phyloP scores from a whole-genome alignment of 2,797 vertebrate species.

The Diplodus puntazzo region DNA sequence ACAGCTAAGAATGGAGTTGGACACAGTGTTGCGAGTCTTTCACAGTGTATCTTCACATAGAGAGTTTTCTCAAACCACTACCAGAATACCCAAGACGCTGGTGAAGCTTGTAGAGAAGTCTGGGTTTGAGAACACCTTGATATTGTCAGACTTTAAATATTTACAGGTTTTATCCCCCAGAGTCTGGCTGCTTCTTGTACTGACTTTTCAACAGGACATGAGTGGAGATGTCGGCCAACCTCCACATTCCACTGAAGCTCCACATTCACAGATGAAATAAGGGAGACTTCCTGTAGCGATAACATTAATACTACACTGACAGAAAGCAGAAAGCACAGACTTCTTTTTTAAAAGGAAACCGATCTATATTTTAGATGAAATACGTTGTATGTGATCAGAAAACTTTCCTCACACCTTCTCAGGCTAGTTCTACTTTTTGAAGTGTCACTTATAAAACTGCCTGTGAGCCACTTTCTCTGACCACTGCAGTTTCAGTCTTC shows the following conservation, averaged over 20 bases:
- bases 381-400: constrained; percentile 7
- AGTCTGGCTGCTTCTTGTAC: constrained; percentile 14
- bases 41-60: not conserved
- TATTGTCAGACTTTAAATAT: constrained; percentile 29
- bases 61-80: not conserved
- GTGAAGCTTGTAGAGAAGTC: constrained; percentile 9
- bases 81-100: constrained; percentile 13
- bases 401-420: not conserved
- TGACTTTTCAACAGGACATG: constrained; percentile 19
- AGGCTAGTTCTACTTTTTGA: not conserved
- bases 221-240: constrained; percentile 41
- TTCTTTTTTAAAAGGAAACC: constrained; percentile 16
- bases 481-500: constrained; percentile 13
- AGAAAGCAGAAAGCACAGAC: constrained; percentile 24
- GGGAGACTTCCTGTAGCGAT: constrained; percentile 37
- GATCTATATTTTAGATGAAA: not conserved
- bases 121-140: constrained; percentile 3
- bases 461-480: constrained; percentile 8
- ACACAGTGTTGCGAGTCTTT: not conserved
- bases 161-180: constrained; percentile 30
- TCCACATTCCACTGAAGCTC: constrained; percentile 56
- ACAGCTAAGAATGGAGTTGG: constrained; percentile 17
- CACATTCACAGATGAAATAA: constrained; percentile 49
- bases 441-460: constrained; percentile 9
- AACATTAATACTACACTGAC: constrained; percentile 21